Base-by-base conservation (phyloP, 2,113 vertebrate genomes). In the Nansenia antarctica region DNA sequence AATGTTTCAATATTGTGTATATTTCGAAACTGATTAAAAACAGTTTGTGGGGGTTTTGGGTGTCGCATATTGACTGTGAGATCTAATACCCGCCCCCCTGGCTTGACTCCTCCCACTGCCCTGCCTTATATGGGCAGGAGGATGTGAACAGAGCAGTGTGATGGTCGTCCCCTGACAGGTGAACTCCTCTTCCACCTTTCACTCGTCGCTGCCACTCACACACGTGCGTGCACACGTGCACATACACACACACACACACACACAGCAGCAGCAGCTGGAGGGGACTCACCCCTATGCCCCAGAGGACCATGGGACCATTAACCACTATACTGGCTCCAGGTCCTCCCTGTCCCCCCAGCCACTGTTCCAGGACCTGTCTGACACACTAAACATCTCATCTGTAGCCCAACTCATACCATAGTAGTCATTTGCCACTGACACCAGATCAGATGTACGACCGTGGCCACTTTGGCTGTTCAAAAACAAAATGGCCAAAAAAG, bases 291-390 rank as follows among this genome's bases (percentile, higher is more conserved):
- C 62, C 64, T 14, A 5, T 9, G 27, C 62, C 72, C 74, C 75
- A 47, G 58, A 68, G 72, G 62, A 69, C 45, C 54, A 29, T 2
- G 4, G 31, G 64, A 59, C 24, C 60, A 76, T 70, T 69, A 72
- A 54, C 59, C 69, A 58, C 18, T 30, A 58, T 49, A 35, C 74
- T 60, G 18, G n/a, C 66, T 53, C 29, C 18, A 49, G 12, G 60
- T 37, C 22, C 3, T 53, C 57, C 69, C 47, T 65, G 26, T 31
- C 35, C 71, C 67, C 70, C 22, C 54, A 69, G 26, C 39, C 34
- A 53, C 70, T 34, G 14, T 27, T 32, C 35, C 29, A 22, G 30
- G 32, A 32, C 34, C 29, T 32, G 30, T 29, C 27, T 42, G 29
- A 59, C 42, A 30, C n/a, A n/a, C n/a, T n/a, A 31, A 64, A 15